phyloP scores from a whole-genome alignment of 2,113 vertebrate species.

The Oreotrochilus melanogaster region DNA sequence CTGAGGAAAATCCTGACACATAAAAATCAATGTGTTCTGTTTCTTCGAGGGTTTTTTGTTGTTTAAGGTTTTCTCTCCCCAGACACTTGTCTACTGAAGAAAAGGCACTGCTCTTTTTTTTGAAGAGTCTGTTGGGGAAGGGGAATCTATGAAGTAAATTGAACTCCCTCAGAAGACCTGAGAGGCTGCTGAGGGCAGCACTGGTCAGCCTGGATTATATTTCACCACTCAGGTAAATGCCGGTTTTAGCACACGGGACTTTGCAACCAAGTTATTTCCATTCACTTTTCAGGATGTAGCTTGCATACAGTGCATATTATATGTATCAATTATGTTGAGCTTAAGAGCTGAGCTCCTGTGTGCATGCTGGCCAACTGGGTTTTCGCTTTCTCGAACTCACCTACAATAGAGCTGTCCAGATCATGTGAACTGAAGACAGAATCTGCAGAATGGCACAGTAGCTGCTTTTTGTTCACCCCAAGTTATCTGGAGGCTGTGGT shows the following conservation, averaged over 20 bases:
- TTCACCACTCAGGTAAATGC: not conserved
- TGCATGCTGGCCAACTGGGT: not conserved
- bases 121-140: not conserved
- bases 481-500: not conserved
- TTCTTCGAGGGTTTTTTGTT: not conserved
- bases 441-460: rapidly evolving
- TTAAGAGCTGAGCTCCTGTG: not conserved
- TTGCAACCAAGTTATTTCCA: not conserved
- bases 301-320: not conserved
- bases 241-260: not conserved
- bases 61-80: not conserved
- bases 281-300: not conserved
- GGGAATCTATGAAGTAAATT: not conserved
- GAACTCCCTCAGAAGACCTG: not conserved
- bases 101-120: not conserved
- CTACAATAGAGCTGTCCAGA: not conserved
- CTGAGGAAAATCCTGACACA: not conserved
- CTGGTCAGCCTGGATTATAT: not conserved
- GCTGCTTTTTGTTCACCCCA: not conserved
- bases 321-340: not conserved
- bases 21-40: rapidly evolving
- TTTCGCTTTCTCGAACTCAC: not conserved
- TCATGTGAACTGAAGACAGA: rapidly evolving
- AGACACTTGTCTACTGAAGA: not conserved
- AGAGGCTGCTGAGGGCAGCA: not conserved